phyloP scores from a whole-genome alignment of 2,888 invertebrate species.

The Xylota sylvarum region DNA sequence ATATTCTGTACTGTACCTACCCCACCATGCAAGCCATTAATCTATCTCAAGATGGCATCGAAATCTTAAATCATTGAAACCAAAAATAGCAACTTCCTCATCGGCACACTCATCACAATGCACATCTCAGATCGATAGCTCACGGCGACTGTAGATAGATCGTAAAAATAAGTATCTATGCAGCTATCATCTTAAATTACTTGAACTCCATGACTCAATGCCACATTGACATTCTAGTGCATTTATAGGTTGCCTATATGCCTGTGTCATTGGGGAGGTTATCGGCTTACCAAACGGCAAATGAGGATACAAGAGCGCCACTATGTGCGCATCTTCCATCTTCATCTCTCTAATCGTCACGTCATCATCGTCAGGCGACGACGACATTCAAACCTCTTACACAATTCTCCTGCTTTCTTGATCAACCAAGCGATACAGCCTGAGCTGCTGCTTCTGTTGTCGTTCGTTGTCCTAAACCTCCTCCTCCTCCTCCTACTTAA shows the following conservation, averaged over 20 bases:
- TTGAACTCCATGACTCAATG: conserved; percentile 42
- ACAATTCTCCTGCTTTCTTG: conserved; percentile 66
- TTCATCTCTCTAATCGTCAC: conserved; percentile 30
- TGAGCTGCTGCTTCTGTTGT: conserved; percentile 13
- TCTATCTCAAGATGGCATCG: conserved; percentile 23
- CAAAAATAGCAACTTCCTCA: conserved; percentile 73
- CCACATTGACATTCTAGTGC: conserved; percentile 62
- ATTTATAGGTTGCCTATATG: conserved; percentile 13
- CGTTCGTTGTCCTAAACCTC: too few relatives aligned
- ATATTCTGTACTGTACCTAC: conserved; percentile 14
- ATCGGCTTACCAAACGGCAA: conserved; percentile 49
- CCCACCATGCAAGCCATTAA: neutral
- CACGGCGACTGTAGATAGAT: conserved; percentile 30
- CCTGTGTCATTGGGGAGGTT: conserved; percentile 60
- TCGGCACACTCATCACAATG: conserved; percentile 36
- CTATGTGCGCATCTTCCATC: conserved; percentile 36
- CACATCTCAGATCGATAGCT: conserved; percentile 27
- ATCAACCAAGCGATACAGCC: conserved; percentile 66
- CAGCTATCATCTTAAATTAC: conserved; percentile 33
- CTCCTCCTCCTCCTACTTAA: conserved; percentile 29
- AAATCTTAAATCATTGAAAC: conserved; percentile 57
- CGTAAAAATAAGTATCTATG: conserved; percentile 2
- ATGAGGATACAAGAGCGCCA: conserved; percentile 50
- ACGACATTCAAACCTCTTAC: conserved; percentile 68
- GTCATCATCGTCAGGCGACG: conserved; percentile 26